Percentiles rank a stretch among this genome's conserved stretches.
Conservation (phyloP, 2,888 invertebrate species). For the Netelia inedita region DNA sequence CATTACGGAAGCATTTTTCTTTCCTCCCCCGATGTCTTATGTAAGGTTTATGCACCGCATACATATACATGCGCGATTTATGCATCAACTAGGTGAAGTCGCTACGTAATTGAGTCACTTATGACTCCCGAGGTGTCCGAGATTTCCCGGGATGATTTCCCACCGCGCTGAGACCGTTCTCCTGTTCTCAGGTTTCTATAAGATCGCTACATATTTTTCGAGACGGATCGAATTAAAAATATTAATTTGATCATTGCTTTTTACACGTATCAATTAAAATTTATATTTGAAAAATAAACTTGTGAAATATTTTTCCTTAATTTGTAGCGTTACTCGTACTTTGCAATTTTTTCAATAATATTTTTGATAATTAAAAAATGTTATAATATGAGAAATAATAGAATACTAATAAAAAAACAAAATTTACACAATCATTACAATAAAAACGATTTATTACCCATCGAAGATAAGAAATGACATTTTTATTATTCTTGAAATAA, state of each 20-base stretch:
- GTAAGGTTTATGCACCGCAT: background rate
- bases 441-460: no score
- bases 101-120: constrained; percentile 52
- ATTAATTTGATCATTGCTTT: background rate
- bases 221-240: background rate
- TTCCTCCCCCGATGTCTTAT: background rate
- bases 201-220: background rate
- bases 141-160: constrained; percentile 61
- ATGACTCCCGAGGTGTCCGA: constrained; percentile 42
- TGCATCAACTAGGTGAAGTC: constrained; percentile 49
- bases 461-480: no score
- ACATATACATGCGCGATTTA: constrained; percentile 25
- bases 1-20: constrained; percentile 42
- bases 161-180: constrained; percentile 3
- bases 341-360: no score
- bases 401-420: no score
- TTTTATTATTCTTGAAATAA: no score
- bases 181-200: background rate
- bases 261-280: no score
- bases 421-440: no score
- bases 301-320: no score
- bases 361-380: no score
- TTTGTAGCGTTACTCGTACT: no score
- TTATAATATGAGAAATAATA: no score
- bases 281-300: no score